A percentile compares a stretch with the other conserved stretches of the same genome.
These are phyloP conservation scores for Campylomormyrus numenius DNA, from an alignment of 2,113 vertebrate species.

Conservation along the genomic window DNA sequence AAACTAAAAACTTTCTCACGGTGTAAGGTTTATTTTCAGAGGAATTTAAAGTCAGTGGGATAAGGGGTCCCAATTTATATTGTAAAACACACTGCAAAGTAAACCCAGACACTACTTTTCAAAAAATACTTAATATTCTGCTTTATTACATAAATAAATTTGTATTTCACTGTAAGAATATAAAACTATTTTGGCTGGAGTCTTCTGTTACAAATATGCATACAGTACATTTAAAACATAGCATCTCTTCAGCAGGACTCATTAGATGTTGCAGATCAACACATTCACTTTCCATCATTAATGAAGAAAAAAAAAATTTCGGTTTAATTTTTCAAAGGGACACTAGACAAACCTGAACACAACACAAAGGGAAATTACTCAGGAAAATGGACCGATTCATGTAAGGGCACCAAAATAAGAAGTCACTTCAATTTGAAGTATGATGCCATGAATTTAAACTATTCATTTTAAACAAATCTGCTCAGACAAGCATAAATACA, in stretches of 20 bases:
- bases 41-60: not conserved
- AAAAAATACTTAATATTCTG: slow-evolving; percentile 84
- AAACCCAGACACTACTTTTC: slow-evolving; percentile 40
- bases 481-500: slow-evolving; percentile 42
- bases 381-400: slow-evolving; percentile 38
- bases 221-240: slow-evolving; percentile 69
- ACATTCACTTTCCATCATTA: slow-evolving; percentile 37
- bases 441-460: slow-evolving; percentile 48
- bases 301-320: slow-evolving; percentile 21
- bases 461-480: slow-evolving; percentile 51
- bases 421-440: slow-evolving; percentile 71
- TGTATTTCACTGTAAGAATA: slow-evolving; percentile 93
- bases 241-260: slow-evolving; percentile 45
- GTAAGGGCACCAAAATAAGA: slow-evolving; percentile 37
- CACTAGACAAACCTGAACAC: slow-evolving; percentile 26
- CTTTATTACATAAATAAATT: slow-evolving; percentile 99
- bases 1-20: not conserved
- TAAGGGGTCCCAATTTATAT: not conserved
- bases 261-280: slow-evolving; percentile 44
- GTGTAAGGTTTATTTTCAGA: not conserved
- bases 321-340: not conserved
- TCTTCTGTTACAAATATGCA: slow-evolving; percentile 87
- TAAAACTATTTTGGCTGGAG: slow-evolving; percentile 84
- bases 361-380: slow-evolving; percentile 41
- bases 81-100: not conserved